Evolutionary conservation across 2,888 invertebrate species (phyloP).

Genomic region (Stenolophus ochropezus): DNA sequence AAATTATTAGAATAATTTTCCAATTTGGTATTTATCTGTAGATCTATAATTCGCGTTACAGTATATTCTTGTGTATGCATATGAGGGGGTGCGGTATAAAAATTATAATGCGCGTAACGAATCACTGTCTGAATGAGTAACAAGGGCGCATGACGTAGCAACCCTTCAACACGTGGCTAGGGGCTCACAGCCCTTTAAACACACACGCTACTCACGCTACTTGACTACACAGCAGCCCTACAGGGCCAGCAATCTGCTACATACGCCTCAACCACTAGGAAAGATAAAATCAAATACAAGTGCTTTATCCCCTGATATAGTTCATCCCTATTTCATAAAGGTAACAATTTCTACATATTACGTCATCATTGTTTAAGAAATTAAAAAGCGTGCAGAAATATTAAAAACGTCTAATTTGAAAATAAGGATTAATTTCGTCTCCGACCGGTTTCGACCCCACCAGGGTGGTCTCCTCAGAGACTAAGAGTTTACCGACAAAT

Average conservation of each 20-base stretch:
- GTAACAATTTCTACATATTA: too few relatives aligned
- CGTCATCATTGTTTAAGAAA: too few relatives aligned
- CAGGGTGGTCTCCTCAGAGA: too few relatives aligned
- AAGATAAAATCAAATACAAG: too few relatives aligned
- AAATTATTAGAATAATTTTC: not conserved
- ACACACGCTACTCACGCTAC: not conserved
- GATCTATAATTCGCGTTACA: not conserved
- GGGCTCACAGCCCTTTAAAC: not conserved
- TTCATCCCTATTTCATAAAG: too few relatives aligned
- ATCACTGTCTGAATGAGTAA: not conserved
- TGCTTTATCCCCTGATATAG: too few relatives aligned
- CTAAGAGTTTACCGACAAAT: too few relatives aligned
- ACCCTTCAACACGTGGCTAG: not conserved
- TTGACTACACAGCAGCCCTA: not conserved
- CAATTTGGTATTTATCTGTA: not conserved
- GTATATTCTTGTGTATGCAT: not conserved
- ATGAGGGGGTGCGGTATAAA: not conserved
- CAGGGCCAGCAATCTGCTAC: not conserved
- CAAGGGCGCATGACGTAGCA: not conserved
- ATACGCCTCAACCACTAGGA: too few relatives aligned
- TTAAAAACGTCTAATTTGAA: too few relatives aligned
- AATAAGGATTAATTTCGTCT: too few relatives aligned
- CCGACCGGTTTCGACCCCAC: too few relatives aligned
- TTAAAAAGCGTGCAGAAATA: too few relatives aligned
- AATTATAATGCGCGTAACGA: not conserved